These are phyloP conservation scores for Gymnoscopelus braueri DNA, from an alignment of 2,797 vertebrate genomes.

Conservation along the genomic window DNA sequence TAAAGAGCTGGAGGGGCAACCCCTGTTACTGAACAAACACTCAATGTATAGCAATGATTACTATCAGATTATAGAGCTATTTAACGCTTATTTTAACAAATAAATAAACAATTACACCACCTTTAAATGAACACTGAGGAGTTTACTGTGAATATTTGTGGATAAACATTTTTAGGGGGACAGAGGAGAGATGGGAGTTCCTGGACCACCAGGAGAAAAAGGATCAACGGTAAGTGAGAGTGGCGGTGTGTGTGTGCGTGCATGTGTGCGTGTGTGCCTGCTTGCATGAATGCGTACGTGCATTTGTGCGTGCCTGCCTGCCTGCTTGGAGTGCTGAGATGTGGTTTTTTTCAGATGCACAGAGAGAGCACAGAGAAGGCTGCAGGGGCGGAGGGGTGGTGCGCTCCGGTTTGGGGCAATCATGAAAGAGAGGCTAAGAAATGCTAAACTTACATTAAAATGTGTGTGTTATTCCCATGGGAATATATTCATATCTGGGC, in stretches of 20 bases:
- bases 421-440: slow-evolving; percentile 22
- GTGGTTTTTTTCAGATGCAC: neutral
- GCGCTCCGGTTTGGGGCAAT: neutral
- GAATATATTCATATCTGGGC: slow-evolving; percentile 62
- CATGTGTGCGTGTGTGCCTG: neutral
- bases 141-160: too few relatives aligned
- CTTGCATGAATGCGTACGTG: neutral
- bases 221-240: slow-evolving; percentile 89
- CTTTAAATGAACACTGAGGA: too few relatives aligned
- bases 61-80: too few relatives aligned
- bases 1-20: too few relatives aligned
- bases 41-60: too few relatives aligned
- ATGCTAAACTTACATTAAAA: slow-evolving; percentile 36
- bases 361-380: neutral
- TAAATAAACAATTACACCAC: too few relatives aligned
- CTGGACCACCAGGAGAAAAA: slow-evolving; percentile 94
- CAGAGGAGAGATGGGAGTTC: slow-evolving; percentile 90
- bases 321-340: neutral
- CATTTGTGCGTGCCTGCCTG: neutral
- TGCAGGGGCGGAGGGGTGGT: too few relatives aligned
- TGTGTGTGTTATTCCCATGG: slow-evolving; percentile 75
- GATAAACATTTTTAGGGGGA: slow-evolving; percentile 85
- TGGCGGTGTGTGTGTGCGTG: neutral
- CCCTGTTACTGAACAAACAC: too few relatives aligned
- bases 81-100: too few relatives aligned